Percentiles rank a stretch among this genome's conserved stretches.
These are phyloP conservation scores for Thereva nobilitata DNA, from an alignment of 2,888 invertebrate genomes.

Conservation along the genomic window DNA sequence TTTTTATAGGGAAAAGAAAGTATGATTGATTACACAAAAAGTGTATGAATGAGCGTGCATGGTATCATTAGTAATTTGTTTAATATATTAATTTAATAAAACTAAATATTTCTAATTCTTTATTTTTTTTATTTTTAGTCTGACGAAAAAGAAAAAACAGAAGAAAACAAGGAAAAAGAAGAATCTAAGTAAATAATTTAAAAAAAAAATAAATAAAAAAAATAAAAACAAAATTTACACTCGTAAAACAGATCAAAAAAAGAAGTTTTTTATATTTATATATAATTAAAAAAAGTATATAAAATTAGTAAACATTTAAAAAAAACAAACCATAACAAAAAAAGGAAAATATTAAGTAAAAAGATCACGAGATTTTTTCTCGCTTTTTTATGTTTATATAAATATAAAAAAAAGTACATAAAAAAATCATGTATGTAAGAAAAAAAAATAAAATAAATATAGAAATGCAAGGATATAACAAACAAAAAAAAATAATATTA, in stretches of 20 bases:
- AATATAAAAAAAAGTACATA: constrained; percentile 25
- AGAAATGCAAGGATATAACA: constrained; percentile 1
- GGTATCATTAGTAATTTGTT: not conserved
- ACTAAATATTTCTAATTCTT: not conserved
- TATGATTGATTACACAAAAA: too few relatives aligned
- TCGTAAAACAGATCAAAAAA: too few relatives aligned
- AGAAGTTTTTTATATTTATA: constrained; percentile 35
- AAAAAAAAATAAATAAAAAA: constrained; percentile 29
- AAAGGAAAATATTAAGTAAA: constrained; percentile 17
- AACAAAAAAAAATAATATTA: constrained; percentile 7
- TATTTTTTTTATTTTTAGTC: constrained; percentile 62
- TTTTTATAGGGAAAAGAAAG: too few relatives aligned
- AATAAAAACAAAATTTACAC: not conserved
- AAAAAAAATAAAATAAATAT: not conserved
- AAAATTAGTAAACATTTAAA: constrained; percentile 26
- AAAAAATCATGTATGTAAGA: constrained; percentile 28
- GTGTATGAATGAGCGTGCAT: not conserved
- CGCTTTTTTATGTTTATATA: constrained; percentile 34
- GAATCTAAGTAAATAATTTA: constrained; percentile 51
- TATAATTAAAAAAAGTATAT: constrained; percentile 32
- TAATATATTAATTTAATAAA: not conserved
- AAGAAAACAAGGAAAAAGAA: constrained; percentile 73
- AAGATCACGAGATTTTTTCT: constrained; percentile 26
- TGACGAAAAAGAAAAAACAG: constrained; percentile 77
- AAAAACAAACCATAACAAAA: constrained; percentile 18